Evolutionary conservation across 2,113 vertebrate genomes (phyloP).

Genomic region (Cololabis saira): DNA sequence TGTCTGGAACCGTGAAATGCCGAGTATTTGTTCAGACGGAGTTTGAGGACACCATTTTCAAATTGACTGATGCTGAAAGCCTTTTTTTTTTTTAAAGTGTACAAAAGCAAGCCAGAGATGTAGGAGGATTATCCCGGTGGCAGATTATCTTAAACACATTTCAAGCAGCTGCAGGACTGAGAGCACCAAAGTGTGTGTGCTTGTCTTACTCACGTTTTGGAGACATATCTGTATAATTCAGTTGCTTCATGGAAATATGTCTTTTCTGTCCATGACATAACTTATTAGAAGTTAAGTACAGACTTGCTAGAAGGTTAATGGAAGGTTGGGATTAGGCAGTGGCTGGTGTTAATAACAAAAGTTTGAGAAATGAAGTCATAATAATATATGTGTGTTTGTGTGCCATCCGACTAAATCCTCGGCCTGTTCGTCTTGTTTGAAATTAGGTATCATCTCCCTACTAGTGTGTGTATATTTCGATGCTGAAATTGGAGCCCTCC

Average conservation of each 20-base stretch:
- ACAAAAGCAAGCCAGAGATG: constrained; percentile 20
- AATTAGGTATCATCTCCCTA: constrained; percentile 54
- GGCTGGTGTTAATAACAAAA: neutral
- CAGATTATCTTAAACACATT: constrained; percentile 25
- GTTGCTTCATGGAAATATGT: neutral
- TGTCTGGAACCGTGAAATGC: constrained; percentile 18
- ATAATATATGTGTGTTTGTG: too few relatives aligned
- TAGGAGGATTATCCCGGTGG: neutral
- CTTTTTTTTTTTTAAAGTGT: constrained; percentile 20
- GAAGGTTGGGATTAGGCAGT: neutral
- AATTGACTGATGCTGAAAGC: neutral
- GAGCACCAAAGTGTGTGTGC: neutral
- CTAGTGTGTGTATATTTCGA: constrained; percentile 54
- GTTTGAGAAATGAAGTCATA: neutral
- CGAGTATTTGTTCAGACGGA: constrained; percentile 7
- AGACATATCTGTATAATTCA: neutral
- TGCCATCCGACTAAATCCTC: too few relatives aligned
- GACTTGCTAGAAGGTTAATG: too few relatives aligned
- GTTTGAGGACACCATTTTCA: neutral
- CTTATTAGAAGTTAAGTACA: neutral
- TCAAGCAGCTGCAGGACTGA: constrained; percentile 10
- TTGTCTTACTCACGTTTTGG: constrained; percentile 1
- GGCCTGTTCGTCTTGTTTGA: constrained; percentile 58
- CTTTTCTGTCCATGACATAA: neutral
- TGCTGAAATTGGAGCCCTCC: constrained; percentile 20